Conservation (phyloP, 2,113 vertebrate species). For the Crocuta crocuta region DNA sequence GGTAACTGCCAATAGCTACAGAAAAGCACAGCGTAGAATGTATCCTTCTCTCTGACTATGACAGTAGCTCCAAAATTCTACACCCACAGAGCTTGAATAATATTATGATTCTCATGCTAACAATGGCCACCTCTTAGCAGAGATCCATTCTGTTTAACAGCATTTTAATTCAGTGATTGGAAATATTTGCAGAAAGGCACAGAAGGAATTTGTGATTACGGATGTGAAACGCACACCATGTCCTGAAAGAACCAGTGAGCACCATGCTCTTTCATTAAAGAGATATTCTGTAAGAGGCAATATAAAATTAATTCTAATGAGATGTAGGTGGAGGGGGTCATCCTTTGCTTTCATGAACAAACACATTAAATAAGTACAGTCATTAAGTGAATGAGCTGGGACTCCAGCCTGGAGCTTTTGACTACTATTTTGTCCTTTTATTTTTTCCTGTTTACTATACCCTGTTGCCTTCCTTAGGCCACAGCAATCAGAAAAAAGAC, state of each 20-base stretch:
- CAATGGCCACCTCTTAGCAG: background rate
- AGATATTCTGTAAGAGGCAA: slow-evolving; percentile 10
- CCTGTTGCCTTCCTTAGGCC: background rate
- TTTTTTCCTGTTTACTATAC: background rate
- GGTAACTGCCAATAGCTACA: background rate
- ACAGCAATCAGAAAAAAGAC: background rate
- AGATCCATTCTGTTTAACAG: slow-evolving; percentile 26
- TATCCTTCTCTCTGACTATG: background rate
- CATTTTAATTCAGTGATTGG: slow-evolving; percentile 41
- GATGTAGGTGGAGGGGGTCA: background rate
- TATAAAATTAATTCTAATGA: slow-evolving; percentile 21
- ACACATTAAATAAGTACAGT: background rate
- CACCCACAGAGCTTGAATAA: background rate
- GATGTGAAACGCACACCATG: slow-evolving; percentile 19
- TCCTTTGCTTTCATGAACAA: slow-evolving; percentile 20
- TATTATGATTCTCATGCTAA: background rate
- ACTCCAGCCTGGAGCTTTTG: background rate
- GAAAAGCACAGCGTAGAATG: background rate
- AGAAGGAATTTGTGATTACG: slow-evolving; percentile 14
- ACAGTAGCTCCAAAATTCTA: background rate
- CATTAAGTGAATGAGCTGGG: background rate
- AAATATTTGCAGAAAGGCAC: slow-evolving; percentile 29
- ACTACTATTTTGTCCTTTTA: background rate
- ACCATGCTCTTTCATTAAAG: slow-evolving; percentile 11
- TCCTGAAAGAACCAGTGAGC: background rate